A percentile compares a stretch with the other conserved stretches of the same genome.
Evolutionary conservation across 1,140 invertebrate genomes (phyloP).

Genomic region (Drosophila santomea): DNA sequence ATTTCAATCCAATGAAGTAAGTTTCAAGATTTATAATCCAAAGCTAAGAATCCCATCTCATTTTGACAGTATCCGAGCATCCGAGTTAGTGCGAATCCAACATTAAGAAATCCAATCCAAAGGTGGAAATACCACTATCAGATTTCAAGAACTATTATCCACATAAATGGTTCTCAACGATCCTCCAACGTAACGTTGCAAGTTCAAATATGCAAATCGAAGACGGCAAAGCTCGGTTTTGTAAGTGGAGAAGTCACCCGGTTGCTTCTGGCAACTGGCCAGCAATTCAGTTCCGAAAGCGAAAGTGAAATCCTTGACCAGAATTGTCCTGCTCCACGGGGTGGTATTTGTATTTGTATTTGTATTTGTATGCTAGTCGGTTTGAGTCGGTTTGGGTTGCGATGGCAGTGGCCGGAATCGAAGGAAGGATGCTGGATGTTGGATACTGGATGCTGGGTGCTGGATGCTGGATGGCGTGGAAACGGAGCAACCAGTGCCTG

Average conservation of each 20-base stretch:
- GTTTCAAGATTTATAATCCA: neutral
- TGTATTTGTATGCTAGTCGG: neutral
- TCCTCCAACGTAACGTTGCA: neutral
- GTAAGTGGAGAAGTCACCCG: slow-evolving; percentile 53
- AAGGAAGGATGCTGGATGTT: slow-evolving; percentile 9
- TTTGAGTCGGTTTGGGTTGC: neutral
- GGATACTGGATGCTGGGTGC: slow-evolving; percentile 8
- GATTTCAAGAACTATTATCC: neutral
- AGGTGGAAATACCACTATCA: too few relatives aligned
- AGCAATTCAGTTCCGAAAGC: slow-evolving; percentile 47
- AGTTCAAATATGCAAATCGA: neutral
- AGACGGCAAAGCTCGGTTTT: neutral
- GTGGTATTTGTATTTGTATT: slow-evolving; percentile 16
- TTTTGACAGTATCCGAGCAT: neutral
- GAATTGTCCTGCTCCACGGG: slow-evolving; percentile 3
- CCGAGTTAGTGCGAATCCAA: too few relatives aligned
- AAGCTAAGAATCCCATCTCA: neutral
- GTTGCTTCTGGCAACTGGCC: slow-evolving; percentile 70
- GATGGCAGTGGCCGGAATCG: slow-evolving; percentile 8
- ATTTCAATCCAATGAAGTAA: too few relatives aligned
- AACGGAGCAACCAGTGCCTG: slow-evolving; percentile 81
- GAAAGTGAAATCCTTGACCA: slow-evolving; percentile 69
- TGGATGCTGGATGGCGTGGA: slow-evolving; percentile 52
- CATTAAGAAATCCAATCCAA: neutral
- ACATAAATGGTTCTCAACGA: neutral